Percentiles rank a stretch among this genome's conserved stretches.
Evolutionary conservation across 2,888 invertebrate genomes (phyloP).

Genomic region (Apamea anceps): DNA sequence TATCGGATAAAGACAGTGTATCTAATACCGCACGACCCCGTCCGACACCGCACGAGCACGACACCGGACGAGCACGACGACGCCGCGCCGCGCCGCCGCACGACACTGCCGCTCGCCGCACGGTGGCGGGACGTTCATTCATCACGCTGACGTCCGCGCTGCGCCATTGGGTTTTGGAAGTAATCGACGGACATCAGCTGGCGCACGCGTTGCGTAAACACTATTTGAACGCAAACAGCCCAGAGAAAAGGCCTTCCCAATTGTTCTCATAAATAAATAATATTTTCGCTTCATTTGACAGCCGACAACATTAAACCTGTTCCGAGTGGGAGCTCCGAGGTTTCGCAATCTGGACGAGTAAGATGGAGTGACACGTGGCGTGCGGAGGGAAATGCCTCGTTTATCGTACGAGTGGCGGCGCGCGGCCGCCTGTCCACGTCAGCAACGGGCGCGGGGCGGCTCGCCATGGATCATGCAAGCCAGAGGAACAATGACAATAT

Average conservation of each 20-base stretch:
- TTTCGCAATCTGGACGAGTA: slow-evolving; percentile 22
- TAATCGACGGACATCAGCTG: background rate
- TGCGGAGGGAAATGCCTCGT: slow-evolving; percentile 10
- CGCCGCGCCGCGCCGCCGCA: too few relatives aligned
- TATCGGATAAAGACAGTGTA: too few relatives aligned
- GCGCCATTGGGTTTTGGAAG: background rate
- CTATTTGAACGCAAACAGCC: background rate
- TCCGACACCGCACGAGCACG: too few relatives aligned
- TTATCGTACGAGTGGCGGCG: background rate
- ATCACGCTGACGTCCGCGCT: background rate
- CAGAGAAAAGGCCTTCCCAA: background rate
- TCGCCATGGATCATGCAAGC: slow-evolving; percentile 17
- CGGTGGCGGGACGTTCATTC: background rate
- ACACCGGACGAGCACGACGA: too few relatives aligned
- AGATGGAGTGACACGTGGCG: slow-evolving; percentile 32
- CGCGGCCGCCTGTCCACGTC: background rate
- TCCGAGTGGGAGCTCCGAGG: slow-evolving; percentile 9
- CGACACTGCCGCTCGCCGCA: background rate
- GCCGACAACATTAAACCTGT: slow-evolving; percentile 15
- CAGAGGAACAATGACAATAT: background rate
- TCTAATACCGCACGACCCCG: too few relatives aligned
- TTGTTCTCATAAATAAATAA: slow-evolving; percentile 13
- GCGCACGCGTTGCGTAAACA: background rate
- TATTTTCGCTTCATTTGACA: slow-evolving; percentile 27
- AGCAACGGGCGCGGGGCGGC: background rate